Base-by-base conservation (phyloP, 1,140 invertebrate species). In the Colletes gigas region DNA sequence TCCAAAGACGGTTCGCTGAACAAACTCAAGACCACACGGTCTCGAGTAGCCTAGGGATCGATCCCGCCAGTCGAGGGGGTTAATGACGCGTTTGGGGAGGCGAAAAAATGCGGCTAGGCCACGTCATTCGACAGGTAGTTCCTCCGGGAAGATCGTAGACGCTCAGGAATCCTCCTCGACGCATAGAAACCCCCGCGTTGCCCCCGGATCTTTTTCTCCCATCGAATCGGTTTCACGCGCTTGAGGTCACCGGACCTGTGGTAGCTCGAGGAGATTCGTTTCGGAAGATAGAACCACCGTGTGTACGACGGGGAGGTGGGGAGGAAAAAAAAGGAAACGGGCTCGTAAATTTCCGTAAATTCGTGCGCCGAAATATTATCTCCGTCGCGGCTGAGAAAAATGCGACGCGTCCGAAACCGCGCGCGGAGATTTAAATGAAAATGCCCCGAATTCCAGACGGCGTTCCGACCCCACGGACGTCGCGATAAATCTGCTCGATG, bases 121-220 rank as follows among this genome's bases (percentile, higher is more conserved):
- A 69, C 81, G 85, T 85, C 81, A 87, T 69, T 65, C 71, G 73
- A 59, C 77, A 86, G 85, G 85, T 88, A 86, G 77, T 81, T 63
- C 72, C 78, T 69, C 78, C 41, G 73, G 59, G 62, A 59, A 67
- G 73, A 74, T 79, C 77, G 74, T 87, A 85, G 80, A 88, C 84
- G 21, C 19, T 57, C 19, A 67, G 73, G 79, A 87, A 86, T 74
- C 82, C 60, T 81, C 52, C 41, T 3, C 2, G 67, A 72, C 4
- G 52, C 50, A 68, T 75, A 75, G 71, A 68, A 19, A 19, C 54
- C 59, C 30, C 19, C 60, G 12, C 10, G 44, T 21, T n/a, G n/a
- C 21, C 12, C 39, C 14, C 47, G 30, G 30, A 30, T 47, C 6
- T 21, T 7, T 3, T 4, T 9, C 39, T 12, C 39, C 52, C 71